phyloP scores from a whole-genome alignment of 2,797 vertebrate genomes.

The Sylvia borin region DNA sequence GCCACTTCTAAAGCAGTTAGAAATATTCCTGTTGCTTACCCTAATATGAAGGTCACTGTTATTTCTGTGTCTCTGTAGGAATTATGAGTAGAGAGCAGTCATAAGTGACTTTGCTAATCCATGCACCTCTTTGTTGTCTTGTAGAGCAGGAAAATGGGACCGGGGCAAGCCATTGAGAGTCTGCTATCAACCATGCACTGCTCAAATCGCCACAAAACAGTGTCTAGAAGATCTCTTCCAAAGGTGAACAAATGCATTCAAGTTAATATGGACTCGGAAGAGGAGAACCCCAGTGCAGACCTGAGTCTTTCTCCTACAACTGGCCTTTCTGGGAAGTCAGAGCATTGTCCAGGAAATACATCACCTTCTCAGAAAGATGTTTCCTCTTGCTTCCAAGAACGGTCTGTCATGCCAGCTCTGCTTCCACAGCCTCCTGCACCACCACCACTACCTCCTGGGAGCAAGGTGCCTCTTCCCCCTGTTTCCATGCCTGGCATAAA shows the following conservation, averaged over 20 bases:
- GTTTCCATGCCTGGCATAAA: not conserved
- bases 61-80: not conserved
- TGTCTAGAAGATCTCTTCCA: slow-evolving; percentile 46
- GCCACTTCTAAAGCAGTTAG: not conserved
- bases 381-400: not conserved
- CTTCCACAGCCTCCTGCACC: not conserved
- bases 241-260: slow-evolving; percentile 81
- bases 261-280: slow-evolving; percentile 58
- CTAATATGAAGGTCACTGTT: not conserved
- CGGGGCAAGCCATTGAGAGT: slow-evolving; percentile 79
- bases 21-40: not conserved
- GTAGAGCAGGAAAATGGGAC: slow-evolving; percentile 73
- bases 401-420: not conserved
- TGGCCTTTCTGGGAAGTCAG: not conserved
- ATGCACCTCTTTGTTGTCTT: not conserved
- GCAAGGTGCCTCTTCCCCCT: not conserved
- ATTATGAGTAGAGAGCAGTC: not conserved
- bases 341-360: not conserved
- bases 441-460: not conserved
- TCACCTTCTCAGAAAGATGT: not conserved
- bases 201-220: slow-evolving; percentile 16
- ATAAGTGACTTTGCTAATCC: not conserved
- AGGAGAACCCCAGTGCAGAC: not conserved
- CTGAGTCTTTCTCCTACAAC: not conserved
- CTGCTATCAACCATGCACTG: slow-evolving; percentile 74